Evolutionary conservation across 2,113 vertebrate species (phyloP).

Genomic region (Laticauda laticaudata): DNA sequence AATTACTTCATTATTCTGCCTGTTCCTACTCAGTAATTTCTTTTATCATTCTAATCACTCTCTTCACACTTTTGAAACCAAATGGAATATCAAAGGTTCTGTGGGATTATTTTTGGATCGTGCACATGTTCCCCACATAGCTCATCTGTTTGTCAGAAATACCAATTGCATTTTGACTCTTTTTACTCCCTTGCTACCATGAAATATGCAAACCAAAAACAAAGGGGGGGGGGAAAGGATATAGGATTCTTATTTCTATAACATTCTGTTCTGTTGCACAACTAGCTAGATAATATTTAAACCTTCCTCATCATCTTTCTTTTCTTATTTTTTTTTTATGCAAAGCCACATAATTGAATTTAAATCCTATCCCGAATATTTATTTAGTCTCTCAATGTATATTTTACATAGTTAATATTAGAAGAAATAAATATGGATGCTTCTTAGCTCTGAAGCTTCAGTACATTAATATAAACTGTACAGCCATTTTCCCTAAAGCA

Average conservation of each 20-base stretch:
- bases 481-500: constrained; percentile 83
- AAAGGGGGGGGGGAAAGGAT: not conserved
- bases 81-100: constrained; percentile 63
- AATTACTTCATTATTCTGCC: constrained; percentile 67
- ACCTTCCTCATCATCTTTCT: not conserved
- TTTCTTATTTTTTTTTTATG: constrained; percentile 25
- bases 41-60: constrained; percentile 69
- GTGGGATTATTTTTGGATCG: constrained; percentile 59
- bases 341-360: constrained; percentile 53
- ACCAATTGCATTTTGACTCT: constrained; percentile 49
- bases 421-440: constrained; percentile 71
- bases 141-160: constrained; percentile 69
- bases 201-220: constrained; percentile 16
- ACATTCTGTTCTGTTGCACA: constrained; percentile 15
- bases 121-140: constrained; percentile 57
- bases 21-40: constrained; percentile 63
- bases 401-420: constrained; percentile 69
- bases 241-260: constrained; percentile 3
- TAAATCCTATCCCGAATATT: constrained; percentile 57
- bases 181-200: constrained; percentile 44
- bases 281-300: constrained; percentile 35
- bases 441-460: constrained; percentile 70
- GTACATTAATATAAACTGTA: constrained; percentile 89
- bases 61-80: constrained; percentile 57
- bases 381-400: constrained; percentile 69